Conservation (phyloP, 2,113 vertebrate species). For the Calonectris borealis region DNA sequence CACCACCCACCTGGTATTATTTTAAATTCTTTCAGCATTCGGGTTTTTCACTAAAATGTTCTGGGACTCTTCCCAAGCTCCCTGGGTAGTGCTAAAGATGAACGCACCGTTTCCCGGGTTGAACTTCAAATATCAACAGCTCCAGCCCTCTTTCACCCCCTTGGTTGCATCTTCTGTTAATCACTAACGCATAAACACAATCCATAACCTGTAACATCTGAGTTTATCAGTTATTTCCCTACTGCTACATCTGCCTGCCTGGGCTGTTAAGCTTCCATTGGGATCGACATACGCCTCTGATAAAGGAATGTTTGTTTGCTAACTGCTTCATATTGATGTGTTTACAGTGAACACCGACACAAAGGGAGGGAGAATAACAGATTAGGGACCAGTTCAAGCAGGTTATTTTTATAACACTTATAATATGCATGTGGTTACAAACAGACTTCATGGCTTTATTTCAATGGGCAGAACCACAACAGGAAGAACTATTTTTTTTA, state of each 20-base stretch:
- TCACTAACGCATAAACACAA: background rate
- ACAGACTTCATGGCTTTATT: background rate
- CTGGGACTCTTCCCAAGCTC: background rate
- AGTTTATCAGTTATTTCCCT: constrained; percentile 20
- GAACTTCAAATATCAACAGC: background rate
- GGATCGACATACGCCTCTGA: background rate
- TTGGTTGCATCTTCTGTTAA: background rate
- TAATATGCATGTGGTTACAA: constrained; percentile 7
- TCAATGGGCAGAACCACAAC: background rate
- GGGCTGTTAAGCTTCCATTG: background rate
- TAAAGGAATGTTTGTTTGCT: constrained; percentile 49
- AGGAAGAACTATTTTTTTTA: background rate
- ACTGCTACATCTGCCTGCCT: constrained; percentile 2
- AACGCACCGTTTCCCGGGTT: background rate
- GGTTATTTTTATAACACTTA: constrained; percentile 54
- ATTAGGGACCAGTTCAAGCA: constrained; percentile 45
- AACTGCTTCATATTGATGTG: constrained; percentile 57
- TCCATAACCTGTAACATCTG: background rate
- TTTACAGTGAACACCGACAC: constrained; percentile 42
- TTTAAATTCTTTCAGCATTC: background rate
- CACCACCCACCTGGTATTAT: background rate
- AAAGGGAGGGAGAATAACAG: constrained; percentile 31
- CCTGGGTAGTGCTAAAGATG: background rate
- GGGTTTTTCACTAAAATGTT: background rate
- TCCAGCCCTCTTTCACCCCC: background rate